Evolutionary conservation across 2,113 vertebrate genomes (phyloP).

Genomic region (Cyanistes caeruleus): DNA sequence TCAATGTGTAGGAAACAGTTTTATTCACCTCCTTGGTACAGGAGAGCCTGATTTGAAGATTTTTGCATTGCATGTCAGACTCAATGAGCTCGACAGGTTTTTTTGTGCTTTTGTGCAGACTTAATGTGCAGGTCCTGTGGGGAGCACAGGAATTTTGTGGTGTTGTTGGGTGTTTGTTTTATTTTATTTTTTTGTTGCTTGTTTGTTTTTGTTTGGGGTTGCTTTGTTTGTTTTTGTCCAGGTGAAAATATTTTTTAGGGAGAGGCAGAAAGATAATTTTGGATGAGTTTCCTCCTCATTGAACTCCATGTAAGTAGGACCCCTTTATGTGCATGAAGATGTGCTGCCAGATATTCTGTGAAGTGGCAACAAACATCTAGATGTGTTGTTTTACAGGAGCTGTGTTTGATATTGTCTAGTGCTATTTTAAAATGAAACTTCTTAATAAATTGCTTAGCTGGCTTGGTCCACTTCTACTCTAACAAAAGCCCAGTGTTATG

Average conservation of each 20-base stretch:
- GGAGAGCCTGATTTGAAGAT: neutral
- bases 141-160: neutral
- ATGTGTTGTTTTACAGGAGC: neutral
- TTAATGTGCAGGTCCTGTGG: neutral
- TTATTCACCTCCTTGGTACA: neutral
- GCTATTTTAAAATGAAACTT: neutral
- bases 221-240: neutral
- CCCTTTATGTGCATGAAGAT: neutral
- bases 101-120: neutral
- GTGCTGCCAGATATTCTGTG: neutral
- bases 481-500: neutral
- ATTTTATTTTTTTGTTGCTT: neutral
- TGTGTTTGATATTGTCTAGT: neutral
- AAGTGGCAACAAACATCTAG: neutral
- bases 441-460: neutral
- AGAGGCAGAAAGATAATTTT: neutral
- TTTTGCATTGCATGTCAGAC: neutral
- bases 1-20: neutral
- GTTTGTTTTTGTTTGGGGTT: too few relatives aligned
- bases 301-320: neutral
- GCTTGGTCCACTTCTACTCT: neutral
- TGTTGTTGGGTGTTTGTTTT: neutral
- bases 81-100: accelerated
- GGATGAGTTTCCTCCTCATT: neutral
- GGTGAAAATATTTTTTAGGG: neutral